Conservation (phyloP, 2,797 vertebrate species). For the Pterois miles region DNA sequence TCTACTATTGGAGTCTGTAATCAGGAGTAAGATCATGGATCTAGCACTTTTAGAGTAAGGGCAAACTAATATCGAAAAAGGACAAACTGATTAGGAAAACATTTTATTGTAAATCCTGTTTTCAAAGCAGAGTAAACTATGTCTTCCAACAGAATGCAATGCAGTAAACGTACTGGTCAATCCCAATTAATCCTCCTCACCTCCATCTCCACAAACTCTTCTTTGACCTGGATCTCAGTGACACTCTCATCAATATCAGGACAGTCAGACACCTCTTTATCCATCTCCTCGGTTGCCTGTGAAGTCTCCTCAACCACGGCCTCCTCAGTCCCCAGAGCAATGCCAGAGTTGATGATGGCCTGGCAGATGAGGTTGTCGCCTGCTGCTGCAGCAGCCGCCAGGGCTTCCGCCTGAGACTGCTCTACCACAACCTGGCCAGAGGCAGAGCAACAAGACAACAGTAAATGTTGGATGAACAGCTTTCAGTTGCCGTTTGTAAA, state of each 20-base stretch:
- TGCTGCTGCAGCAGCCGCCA: constrained; percentile 78
- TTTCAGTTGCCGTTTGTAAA: too few relatives aligned
- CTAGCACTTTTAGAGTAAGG: background rate
- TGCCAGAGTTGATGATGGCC: constrained; percentile 95
- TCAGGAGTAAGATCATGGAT: background rate
- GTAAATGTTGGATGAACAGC: background rate
- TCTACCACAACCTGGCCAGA: constrained; percentile 75
- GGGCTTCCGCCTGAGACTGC: constrained; percentile 80
- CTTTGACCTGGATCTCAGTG: constrained; percentile 83
- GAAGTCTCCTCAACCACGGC: constrained; percentile 60
- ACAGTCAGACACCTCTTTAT: constrained; percentile 68
- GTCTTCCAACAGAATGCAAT: background rate
- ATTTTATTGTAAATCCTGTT: background rate
- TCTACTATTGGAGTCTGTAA: too few relatives aligned
- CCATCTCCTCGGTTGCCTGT: constrained; percentile 39
- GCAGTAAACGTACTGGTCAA: background rate
- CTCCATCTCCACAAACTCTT: constrained; percentile 80
- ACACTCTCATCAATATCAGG: constrained; percentile 64
- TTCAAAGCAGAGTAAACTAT: background rate
- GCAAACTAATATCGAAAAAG: background rate
- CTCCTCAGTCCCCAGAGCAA: constrained; percentile 86
- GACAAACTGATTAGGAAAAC: background rate
- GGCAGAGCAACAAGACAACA: background rate
- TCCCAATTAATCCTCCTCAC: constrained; percentile 37
- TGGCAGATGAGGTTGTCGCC: constrained; percentile 93